phyloP scores from a whole-genome alignment of 2,888 invertebrate species.

The Xestia xanthographa region DNA sequence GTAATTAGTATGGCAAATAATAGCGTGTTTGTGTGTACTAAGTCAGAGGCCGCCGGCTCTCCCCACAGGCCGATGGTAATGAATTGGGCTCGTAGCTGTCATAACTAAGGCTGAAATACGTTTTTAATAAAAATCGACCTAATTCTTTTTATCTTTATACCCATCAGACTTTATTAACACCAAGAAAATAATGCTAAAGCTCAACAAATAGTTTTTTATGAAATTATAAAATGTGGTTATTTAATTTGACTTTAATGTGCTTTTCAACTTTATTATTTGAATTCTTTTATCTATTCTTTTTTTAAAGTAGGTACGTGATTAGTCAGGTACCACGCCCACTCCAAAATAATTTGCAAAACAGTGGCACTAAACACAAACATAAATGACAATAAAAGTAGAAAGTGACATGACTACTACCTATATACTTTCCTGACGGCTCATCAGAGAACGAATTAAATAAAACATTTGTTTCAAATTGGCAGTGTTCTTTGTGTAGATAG shows the following conservation, averaged over 20 bases:
- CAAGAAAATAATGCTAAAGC: neutral
- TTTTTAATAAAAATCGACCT: slow-evolving; percentile 66
- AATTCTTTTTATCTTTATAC: slow-evolving; percentile 58
- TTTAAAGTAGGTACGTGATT: slow-evolving; percentile 9
- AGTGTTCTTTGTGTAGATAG: neutral
- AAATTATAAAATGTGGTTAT: slow-evolving; percentile 2
- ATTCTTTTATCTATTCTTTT: slow-evolving; percentile 8
- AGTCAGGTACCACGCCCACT: slow-evolving; percentile 30
- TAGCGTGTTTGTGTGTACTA: slow-evolving; percentile 78
- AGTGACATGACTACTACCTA: slow-evolving; percentile 33
- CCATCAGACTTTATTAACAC: slow-evolving; percentile 7
- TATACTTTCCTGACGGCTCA: slow-evolving; percentile 32
- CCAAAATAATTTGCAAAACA: slow-evolving; percentile 34
- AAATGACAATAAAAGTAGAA: slow-evolving; percentile 56
- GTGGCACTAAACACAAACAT: slow-evolving; percentile 49
- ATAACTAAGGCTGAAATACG: slow-evolving; percentile 69
- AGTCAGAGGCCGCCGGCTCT: slow-evolving; percentile 69
- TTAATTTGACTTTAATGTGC: slow-evolving; percentile 15
- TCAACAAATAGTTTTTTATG: neutral
- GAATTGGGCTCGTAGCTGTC: slow-evolving; percentile 75
- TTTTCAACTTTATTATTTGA: neutral
- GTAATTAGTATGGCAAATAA: slow-evolving; percentile 74
- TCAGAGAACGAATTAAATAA: slow-evolving; percentile 30
- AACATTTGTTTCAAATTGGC: slow-evolving; percentile 27
- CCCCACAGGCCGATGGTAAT: slow-evolving; percentile 74